These are phyloP conservation scores for Seira ritae DNA, from an alignment of 2,888 invertebrate species.

Conservation along the genomic window DNA sequence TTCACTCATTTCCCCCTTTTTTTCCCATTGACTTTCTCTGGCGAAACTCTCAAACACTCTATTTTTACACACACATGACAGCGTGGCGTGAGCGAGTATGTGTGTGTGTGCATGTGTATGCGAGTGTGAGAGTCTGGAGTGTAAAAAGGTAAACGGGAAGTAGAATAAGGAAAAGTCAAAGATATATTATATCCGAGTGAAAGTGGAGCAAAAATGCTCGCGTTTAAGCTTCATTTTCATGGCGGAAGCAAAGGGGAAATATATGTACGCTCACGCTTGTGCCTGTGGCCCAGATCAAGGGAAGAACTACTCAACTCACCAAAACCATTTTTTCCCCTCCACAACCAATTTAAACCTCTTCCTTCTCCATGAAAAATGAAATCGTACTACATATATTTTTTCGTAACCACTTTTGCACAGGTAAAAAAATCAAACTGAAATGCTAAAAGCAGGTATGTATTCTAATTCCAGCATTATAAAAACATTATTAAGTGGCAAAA, in stretches of 20 bases:
- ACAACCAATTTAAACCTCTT: not conserved
- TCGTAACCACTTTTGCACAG: too few relatives aligned
- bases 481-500: too few relatives aligned
- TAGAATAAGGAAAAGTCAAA: slow-evolving; percentile 33
- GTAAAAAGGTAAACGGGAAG: slow-evolving; percentile 36
- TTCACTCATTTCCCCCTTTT: slow-evolving; percentile 29
- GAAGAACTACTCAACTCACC: not conserved
- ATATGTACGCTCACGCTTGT: slow-evolving; percentile 9
- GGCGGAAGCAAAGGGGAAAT: slow-evolving; percentile 49
- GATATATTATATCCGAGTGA: slow-evolving; percentile 39
- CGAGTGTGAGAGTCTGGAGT: slow-evolving; percentile 44
- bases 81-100: too few relatives aligned
- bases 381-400: too few relatives aligned
- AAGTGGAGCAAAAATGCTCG: slow-evolving; percentile 66
- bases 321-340: not conserved
- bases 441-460: too few relatives aligned
- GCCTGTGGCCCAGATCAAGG: not conserved
- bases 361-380: slow-evolving; percentile 25
- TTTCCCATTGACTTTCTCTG: slow-evolving; percentile 15
- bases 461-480: too few relatives aligned
- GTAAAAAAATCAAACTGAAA: too few relatives aligned
- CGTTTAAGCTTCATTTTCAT: slow-evolving; percentile 52
- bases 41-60: not conserved
- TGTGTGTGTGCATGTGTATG: not conserved
- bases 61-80: too few relatives aligned